Evolutionary conservation across 2,113 vertebrate species (phyloP).

Genomic region (Cichladusa arquata): DNA sequence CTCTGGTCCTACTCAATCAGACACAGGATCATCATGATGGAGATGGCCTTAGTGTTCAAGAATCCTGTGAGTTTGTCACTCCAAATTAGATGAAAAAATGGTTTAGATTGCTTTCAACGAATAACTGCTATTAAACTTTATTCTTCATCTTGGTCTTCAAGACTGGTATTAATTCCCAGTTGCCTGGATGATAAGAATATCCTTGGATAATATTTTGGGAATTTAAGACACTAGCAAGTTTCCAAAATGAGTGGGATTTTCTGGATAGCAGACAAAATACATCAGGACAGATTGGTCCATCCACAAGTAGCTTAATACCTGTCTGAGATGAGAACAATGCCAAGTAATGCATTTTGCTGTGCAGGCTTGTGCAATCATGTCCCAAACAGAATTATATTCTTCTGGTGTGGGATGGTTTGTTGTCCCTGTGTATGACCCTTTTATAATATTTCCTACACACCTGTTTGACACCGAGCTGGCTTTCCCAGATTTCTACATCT

Average conservation of each 20-base stretch:
- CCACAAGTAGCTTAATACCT: neutral
- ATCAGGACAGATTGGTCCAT: conserved; percentile 15
- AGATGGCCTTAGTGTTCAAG: conserved; percentile 60
- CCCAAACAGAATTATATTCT: neutral
- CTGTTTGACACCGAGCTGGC: neutral
- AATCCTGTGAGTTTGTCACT: conserved; percentile 50
- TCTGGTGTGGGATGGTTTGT: neutral
- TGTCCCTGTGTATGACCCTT: neutral
- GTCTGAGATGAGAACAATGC: neutral
- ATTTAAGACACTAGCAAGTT: conserved; percentile 18
- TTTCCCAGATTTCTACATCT: neutral
- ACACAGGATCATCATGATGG: conserved; percentile 57
- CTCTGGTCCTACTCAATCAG: conserved; percentile 57
- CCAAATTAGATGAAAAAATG: conserved; percentile 64
- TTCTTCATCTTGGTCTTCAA: conserved; percentile 21
- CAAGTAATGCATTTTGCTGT: neutral
- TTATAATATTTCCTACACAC: neutral
- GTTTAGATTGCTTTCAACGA: conserved; percentile 37
- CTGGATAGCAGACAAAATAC: neutral
- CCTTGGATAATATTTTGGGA: conserved; percentile 14
- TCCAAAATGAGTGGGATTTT: conserved; percentile 39
- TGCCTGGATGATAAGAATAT: conserved; percentile 36
- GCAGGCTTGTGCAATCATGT: neutral
- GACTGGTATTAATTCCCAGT: conserved; percentile 40
- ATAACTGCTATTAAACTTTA: conserved; percentile 53